A percentile compares a stretch with the other conserved stretches of the same genome.
phyloP scores from a whole-genome alignment of 1,140 invertebrate species.

The Lysiphlebus fabarum region DNA sequence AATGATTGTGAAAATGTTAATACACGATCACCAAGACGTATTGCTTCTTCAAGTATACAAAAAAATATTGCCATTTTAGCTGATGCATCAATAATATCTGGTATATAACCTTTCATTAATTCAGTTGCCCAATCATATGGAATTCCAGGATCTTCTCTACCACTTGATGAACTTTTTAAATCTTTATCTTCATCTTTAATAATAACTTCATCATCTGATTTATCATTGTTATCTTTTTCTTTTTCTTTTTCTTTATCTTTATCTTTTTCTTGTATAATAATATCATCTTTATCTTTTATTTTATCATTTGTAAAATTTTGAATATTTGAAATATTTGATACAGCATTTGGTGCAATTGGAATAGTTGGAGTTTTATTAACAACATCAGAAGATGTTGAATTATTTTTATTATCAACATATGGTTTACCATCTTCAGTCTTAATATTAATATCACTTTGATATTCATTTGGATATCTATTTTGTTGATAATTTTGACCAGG shows the following conservation, averaged over 20 bases:
- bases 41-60: slow-evolving; percentile 86
- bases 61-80: slow-evolving; percentile 95
- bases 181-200: slow-evolving; percentile 51
- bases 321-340: slow-evolving; percentile 17
- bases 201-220: slow-evolving; percentile 48
- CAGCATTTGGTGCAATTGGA: slow-evolving; percentile 5
- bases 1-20: slow-evolving; percentile 97
- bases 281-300: slow-evolving; percentile 46
- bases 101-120: slow-evolving; percentile 81
- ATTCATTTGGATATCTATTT: slow-evolving; percentile 36
- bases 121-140: slow-evolving; percentile 85
- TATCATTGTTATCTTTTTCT: slow-evolving; percentile 60
- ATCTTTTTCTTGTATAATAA: slow-evolving; percentile 46
- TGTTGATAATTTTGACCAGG: slow-evolving; percentile 45
- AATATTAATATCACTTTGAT: slow-evolving; percentile 27
- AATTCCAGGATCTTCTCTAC: slow-evolving; percentile 73
- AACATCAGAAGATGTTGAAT: too few relatives aligned
- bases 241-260: slow-evolving; percentile 56
- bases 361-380: slow-evolving; percentile 15
- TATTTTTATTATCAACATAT: slow-evolving; percentile 18
- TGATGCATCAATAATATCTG: slow-evolving; percentile 88
- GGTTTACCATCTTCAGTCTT: slow-evolving; percentile 28
- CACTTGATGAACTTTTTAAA: slow-evolving; percentile 55
- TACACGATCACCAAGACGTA: slow-evolving; percentile 82
- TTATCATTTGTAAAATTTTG: slow-evolving; percentile 38